phyloP scores from a whole-genome alignment of 2,888 invertebrate species.

The Drosophila crucigera region DNA sequence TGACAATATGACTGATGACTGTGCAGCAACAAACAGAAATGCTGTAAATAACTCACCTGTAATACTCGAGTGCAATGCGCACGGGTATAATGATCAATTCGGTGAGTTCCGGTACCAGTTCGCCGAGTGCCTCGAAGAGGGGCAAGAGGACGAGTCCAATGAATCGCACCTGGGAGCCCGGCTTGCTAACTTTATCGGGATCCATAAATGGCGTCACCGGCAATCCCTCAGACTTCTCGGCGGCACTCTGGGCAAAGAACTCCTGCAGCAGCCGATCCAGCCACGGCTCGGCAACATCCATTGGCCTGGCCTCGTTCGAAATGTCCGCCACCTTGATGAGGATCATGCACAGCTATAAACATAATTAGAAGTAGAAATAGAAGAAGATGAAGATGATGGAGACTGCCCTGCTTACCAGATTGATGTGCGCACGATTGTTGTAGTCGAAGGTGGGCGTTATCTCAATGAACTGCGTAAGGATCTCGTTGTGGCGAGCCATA shows the following conservation, averaged over 20 bases:
- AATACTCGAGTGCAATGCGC: slow-evolving; percentile 85
- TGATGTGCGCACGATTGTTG: slow-evolving; percentile 89
- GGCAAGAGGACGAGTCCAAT: slow-evolving; percentile 93
- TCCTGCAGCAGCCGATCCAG: slow-evolving; percentile 89
- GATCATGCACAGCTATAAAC: slow-evolving; percentile 90
- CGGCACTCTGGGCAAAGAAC: slow-evolving; percentile 92
- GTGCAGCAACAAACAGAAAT: neutral
- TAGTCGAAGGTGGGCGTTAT: slow-evolving; percentile 89
- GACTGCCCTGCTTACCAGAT: slow-evolving; percentile 86
- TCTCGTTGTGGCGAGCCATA: slow-evolving; percentile 93
- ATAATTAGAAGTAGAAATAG: too few species aligned
- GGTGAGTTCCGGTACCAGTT: slow-evolving; percentile 90
- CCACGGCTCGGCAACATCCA: slow-evolving; percentile 94
- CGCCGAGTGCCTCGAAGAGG: slow-evolving; percentile 91
- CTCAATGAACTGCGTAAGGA: slow-evolving; percentile 90
- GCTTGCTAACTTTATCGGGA: slow-evolving; percentile 93
- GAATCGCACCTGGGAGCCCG: slow-evolving; percentile 93
- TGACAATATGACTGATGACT: neutral
- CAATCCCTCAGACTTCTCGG: slow-evolving; percentile 92
- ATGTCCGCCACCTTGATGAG: slow-evolving; percentile 94
- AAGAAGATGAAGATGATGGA: neutral
- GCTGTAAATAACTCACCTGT: slow-evolving; percentile 76
- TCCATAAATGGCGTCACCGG: slow-evolving; percentile 95
- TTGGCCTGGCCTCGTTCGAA: slow-evolving; percentile 92
- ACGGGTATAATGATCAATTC: slow-evolving; percentile 86